Conservation (phyloP, 1,140 invertebrate species). For the Leptopilina boulardi region DNA sequence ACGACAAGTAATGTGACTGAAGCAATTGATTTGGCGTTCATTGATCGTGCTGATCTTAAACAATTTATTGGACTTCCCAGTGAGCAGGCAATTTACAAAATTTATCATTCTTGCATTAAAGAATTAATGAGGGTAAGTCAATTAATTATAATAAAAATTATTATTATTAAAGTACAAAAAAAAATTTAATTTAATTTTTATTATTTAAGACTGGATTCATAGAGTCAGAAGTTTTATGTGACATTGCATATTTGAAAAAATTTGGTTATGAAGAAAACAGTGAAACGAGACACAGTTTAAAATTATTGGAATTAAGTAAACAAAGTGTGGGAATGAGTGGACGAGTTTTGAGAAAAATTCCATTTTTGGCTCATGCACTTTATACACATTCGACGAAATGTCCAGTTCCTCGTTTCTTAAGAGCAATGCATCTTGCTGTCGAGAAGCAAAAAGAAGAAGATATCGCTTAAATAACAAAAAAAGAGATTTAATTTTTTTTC, state of each 20-base stretch:
- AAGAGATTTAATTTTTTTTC: not conserved
- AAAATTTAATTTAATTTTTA: no score
- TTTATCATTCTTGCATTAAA: constrained; percentile 85
- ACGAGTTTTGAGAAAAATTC: constrained; percentile 89
- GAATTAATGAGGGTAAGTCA: constrained; percentile 86
- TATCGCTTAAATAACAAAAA: constrained; percentile 37
- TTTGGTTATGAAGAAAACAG: constrained; percentile 59
- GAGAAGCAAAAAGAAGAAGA: constrained; percentile 59
- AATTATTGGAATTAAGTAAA: constrained; percentile 73
- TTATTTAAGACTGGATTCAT: constrained; percentile 75
- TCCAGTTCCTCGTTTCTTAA: constrained; percentile 58
- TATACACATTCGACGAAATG: constrained; percentile 57
- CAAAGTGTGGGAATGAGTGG: constrained; percentile 88
- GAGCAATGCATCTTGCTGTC: constrained; percentile 66
- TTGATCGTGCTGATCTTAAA: constrained; percentile 97
- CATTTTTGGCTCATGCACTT: constrained; percentile 87
- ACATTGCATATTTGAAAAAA: constrained; percentile 59
- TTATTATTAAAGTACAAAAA: no score
- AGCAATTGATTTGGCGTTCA: constrained; percentile 95
- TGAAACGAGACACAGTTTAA: constrained; percentile 59
- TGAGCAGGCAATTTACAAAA: constrained; percentile 86
- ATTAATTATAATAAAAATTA: not conserved
- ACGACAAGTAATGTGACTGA: constrained; percentile 97
- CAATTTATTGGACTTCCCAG: constrained; percentile 91
- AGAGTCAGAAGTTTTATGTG: constrained; percentile 63